Base-by-base conservation (phyloP, 2,113 vertebrate genomes). In the Triplophysa tibetana region DNA sequence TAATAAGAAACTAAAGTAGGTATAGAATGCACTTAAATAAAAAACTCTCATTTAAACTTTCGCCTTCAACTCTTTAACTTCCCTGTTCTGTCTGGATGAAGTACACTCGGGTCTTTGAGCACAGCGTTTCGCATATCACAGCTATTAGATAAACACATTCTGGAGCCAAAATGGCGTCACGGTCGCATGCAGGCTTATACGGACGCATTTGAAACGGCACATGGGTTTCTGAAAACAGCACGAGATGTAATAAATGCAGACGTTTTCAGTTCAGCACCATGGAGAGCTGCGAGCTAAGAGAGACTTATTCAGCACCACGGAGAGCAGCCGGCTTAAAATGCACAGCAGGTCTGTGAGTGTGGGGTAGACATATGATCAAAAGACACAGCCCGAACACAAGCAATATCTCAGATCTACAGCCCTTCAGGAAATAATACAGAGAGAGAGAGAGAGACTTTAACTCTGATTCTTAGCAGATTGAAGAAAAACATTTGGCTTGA, bases 261-360 rank as follows among this genome's bases (percentile, higher is more conserved):
- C 48, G 16, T 52, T 33, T 24, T 29, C 41, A 17, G 61, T 79
- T 70, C 80, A 82, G 80, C 66, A 77, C 80, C 80, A 72, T 41
- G 80, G 67, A 82, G 66, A 77, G 66, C 50, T 48, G 41, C 60
- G 4, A 50, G 60, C 73, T 75, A 26, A 29, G 41, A 50, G 50
- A 63, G 73, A 75, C 45, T 23, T n/a, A 63, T 63, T 75, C 73
- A 75, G 73, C 9, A 63, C 73, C 60, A 50, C 2, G 43, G 73
- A 75, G 60, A 75, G 73, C 60, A 50, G 60, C 24, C 60, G 10
- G 60, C 21, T 75, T 75, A 63, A 13, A 63, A 75, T 75, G 73
- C 73, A 48, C 60, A 75, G 72, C 33, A 2, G 72, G 72, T 61
- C 60, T 48, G 17, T 48, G 73, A 48, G 23, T 29, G 41, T 63